Evolutionary conservation across 2,113 vertebrate genomes (phyloP).

Genomic region (Hylia prasina): DNA sequence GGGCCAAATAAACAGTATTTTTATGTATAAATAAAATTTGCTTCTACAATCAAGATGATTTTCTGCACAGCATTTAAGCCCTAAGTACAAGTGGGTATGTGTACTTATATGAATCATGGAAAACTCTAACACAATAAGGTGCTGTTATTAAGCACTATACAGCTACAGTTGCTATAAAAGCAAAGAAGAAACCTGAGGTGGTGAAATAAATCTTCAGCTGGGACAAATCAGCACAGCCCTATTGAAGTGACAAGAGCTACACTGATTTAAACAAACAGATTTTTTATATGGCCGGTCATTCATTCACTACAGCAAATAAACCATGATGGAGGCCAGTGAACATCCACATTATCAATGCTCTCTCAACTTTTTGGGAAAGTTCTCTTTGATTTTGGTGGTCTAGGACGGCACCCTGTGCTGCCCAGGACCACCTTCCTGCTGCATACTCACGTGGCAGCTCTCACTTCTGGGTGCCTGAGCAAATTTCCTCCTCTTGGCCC

Average conservation of each 20-base stretch:
- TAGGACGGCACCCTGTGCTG: not conserved
- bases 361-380: not conserved
- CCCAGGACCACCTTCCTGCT: not conserved
- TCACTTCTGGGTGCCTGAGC: not conserved
- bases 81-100: not conserved
- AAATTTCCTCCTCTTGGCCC: not conserved
- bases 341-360: not conserved
- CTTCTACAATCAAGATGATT: not conserved
- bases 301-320: not conserved
- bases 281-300: not conserved
- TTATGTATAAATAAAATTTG: not conserved
- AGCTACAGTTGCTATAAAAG: not conserved
- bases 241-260: not conserved
- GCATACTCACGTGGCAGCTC: not conserved
- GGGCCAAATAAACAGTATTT: not conserved
- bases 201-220: not conserved
- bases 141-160: not conserved
- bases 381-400: not conserved
- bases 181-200: not conserved
- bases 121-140: not conserved
- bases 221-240: not conserved
- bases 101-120: slow-evolving; percentile 13
- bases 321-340: not conserved
- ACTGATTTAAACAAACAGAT: not conserved
- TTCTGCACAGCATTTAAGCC: not conserved